Conservation (phyloP, 2,113 vertebrate genomes). For the Takifugu flavidus region DNA sequence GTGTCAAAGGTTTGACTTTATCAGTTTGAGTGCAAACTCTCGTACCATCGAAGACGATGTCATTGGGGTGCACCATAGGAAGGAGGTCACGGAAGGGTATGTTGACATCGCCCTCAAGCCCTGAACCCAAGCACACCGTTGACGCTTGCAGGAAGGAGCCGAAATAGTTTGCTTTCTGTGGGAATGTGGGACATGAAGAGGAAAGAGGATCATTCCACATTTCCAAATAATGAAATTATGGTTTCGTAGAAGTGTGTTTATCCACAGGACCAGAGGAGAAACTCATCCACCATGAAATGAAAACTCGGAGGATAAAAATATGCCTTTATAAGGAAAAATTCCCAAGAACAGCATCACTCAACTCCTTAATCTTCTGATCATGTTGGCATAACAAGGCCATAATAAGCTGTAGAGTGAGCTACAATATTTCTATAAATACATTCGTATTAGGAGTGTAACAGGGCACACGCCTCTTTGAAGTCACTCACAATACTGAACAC, state of each 20-base stretch:
- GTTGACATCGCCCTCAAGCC: slow-evolving; percentile 79
- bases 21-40: not conserved
- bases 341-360: slow-evolving; percentile 5
- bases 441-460: not conserved
- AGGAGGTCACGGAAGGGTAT: slow-evolving; percentile 86
- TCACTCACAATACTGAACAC: too few relatives aligned
- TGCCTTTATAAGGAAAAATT: slow-evolving; percentile 35
- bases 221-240: not conserved
- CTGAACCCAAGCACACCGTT: slow-evolving; percentile 83
- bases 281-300: not conserved
- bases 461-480: not conserved
- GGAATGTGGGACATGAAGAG: not conserved
- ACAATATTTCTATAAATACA: not conserved
- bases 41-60: slow-evolving; percentile 92
- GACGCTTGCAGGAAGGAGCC: slow-evolving; percentile 91
- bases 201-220: not conserved
- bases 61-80: slow-evolving; percentile 90
- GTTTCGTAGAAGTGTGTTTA: not conserved
- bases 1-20: slow-evolving; percentile 1
- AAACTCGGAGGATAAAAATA: slow-evolving; percentile 1
- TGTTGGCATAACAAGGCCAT: slow-evolving; percentile 34
- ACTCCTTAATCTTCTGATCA: slow-evolving; percentile 38
- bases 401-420: slow-evolving; percentile 24
- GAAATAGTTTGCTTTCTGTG: slow-evolving; percentile 89
- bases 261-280: not conserved